Evolutionary conservation across 2,888 invertebrate genomes (phyloP), one percentile per base, ranked within the genome.

Genomic region (Metallyticus violacea): DNA sequence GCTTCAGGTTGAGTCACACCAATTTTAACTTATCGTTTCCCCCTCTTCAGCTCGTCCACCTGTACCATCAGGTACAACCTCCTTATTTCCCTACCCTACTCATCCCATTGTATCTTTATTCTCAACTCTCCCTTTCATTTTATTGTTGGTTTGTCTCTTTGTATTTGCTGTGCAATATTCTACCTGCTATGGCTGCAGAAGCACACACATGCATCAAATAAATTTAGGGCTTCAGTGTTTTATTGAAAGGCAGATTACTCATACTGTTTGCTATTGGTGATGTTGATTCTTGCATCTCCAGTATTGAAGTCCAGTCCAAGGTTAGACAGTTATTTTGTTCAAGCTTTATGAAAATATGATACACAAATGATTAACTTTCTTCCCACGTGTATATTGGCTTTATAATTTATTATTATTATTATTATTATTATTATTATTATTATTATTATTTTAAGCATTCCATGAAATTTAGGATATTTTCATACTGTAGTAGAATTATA

Each of bases 1-100:
- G 15, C 77, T 30, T 81, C 29, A 77, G 83, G 83, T 77, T 83
- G 83, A 83, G 83, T 83, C 83, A 83, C 77, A 83, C 77, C 83
- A 83, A 83, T 77, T 83, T 83, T 77, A 77, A 26, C 26, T 83
- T 77, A 83, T 83, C 77, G 28, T 83, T 77, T 28, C 22, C 83
- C 77, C 62, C 29, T 83, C 22, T 62, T 15, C 40, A 62, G 40
- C 40, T 1, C 22, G 40, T 62, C 40, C 40, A 62, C 40, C 40
- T 62, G 40, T 62, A 22, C 40, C 40, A 62, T 62, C 40, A 62
- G 40, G 40, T 62, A 62, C 40, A 62, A 62, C 15, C 40, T 22
- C 40, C 40, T 62, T 62, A 62, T 62, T 62, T 62, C 9, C n/a
- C 81, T 9, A 7, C 28, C 30, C 40, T 30, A n/a, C 30, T 40